Percentiles rank a stretch among this genome's conserved stretches.
Evolutionary conservation across 2,113 vertebrate species (phyloP).

Genomic region (Suncus etruscus): DNA sequence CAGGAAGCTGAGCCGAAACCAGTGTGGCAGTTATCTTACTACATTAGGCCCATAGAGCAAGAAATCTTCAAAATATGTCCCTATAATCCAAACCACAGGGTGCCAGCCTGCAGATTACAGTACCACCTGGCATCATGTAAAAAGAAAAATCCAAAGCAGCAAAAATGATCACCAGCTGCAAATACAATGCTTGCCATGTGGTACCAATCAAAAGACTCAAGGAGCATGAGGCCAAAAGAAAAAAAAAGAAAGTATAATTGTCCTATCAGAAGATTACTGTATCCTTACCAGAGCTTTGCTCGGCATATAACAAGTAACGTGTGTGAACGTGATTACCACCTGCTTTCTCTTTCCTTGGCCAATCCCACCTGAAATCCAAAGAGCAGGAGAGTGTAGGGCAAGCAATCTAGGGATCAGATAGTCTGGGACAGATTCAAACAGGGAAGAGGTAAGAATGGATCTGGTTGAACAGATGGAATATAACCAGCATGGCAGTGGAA

Average conservation of each 20-base stretch:
- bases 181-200: too few species aligned
- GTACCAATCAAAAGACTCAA: too few species aligned
- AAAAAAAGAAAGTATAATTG: conserved; percentile 6
- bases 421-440: not conserved
- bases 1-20: too few species aligned
- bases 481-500: not conserved
- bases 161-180: too few species aligned
- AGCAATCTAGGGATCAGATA: not conserved
- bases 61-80: too few species aligned
- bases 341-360: conserved; percentile 3
- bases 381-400: not conserved
- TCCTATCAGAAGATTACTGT: not conserved
- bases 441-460: not conserved
- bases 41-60: too few species aligned
- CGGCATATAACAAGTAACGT: not conserved
- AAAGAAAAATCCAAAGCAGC: too few species aligned
- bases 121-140: too few species aligned
- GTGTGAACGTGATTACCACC: not conserved
- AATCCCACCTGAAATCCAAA: not conserved
- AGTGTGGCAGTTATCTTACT: too few species aligned
- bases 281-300: not conserved
- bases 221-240: too few species aligned
- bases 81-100: too few species aligned
- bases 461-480: not conserved
- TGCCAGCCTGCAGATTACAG: too few species aligned